Evolutionary conservation across 2,113 vertebrate species (phyloP).

Genomic region (Phylloscopus trochilus): DNA sequence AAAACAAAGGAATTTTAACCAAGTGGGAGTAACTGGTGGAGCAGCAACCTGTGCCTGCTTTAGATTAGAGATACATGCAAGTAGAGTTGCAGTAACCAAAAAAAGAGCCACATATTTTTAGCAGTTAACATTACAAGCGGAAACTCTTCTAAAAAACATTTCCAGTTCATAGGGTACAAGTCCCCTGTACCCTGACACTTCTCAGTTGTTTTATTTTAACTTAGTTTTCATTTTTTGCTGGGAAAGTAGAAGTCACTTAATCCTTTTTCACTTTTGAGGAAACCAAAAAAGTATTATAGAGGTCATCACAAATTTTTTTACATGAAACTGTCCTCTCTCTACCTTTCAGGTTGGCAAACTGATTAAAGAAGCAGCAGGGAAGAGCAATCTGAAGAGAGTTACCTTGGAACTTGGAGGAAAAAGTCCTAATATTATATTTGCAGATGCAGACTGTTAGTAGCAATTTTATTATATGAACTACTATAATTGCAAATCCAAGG

Average conservation of each 20-base stretch:
- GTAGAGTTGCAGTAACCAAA: neutral
- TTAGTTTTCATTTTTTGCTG: neutral
- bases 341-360: slow-evolving; percentile 83
- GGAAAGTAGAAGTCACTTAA: neutral
- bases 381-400: slow-evolving; percentile 88
- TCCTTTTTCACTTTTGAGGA: neutral
- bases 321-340: neutral
- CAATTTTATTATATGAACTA: neutral
- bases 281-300: neutral
- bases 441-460: slow-evolving; percentile 86
- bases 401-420: slow-evolving; percentile 89
- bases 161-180: neutral
- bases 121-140: neutral
- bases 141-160: neutral
- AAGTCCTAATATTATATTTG: slow-evolving; percentile 89
- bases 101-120: neutral
- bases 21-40: neutral
- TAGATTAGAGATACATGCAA: neutral
- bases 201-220: too few species aligned
- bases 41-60: neutral
- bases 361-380: slow-evolving; percentile 87
- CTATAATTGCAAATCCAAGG: neutral
- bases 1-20: neutral
- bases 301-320: neutral
- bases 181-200: neutral